Base-by-base conservation (phyloP, 2,797 vertebrate species). In the Coregonus ussuriensis region DNA sequence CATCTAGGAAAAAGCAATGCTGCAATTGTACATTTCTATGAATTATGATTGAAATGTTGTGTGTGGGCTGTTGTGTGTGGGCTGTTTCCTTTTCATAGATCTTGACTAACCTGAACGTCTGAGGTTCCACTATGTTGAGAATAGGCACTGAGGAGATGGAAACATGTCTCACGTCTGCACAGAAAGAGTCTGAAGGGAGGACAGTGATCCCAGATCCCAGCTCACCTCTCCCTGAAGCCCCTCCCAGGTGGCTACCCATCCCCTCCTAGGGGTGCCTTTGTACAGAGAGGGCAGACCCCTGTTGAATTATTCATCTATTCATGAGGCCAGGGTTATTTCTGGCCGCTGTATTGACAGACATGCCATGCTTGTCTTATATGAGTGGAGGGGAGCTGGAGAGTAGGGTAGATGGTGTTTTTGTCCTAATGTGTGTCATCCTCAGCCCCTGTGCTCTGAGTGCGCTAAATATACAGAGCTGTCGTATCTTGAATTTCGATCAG, bases 251-350 rank as follows among this genome's bases (percentile, higher is more conserved):
- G 47, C 68, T 35, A 4, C 7, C 68, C 37, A 6, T n/a, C 37
- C 67, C 37, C 18, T 15, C 69, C 18, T 25, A 25, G 29, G 65
- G 74, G 77, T 53, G 81, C 74, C 69, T 82, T 79, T 82, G 74
- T 51, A 7, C 68, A 74, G 82, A 47, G 77, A 74, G 77, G 59
- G 15, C 54, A 53, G 72, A 65, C 69, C 62, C 62, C 47, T 77
- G 75, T 71, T 83, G 77, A 73, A 80, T 80, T 59, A 59, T 69
- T 74, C 63, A 78, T 33, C 3, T 74, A 79, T 79, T 81, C 76
- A 82, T 77, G n/a, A 62, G 47, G 52, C 54, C 33, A 15, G 41
- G 52, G 78, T 70, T 80, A 80, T 83, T 82, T 82, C 71, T 68
- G 78, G 72, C 53, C 18, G 66, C 21, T 62, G 35, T 81, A 77